These are phyloP conservation scores for Acomys russatus DNA, from an alignment of 2,797 vertebrate species.

Conservation along the genomic window DNA sequence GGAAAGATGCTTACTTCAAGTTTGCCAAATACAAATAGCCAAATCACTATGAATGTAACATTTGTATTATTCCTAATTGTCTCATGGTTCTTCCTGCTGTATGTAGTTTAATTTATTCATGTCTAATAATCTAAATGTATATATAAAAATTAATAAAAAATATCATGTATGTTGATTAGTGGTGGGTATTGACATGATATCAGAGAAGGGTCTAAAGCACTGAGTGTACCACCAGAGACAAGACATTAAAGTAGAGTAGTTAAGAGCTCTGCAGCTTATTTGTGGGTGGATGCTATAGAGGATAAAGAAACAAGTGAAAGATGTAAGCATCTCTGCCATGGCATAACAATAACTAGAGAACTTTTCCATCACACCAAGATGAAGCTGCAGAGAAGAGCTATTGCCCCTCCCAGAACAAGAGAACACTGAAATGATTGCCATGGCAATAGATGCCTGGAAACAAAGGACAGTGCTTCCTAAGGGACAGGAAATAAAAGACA, in stretches of 20 bases:
- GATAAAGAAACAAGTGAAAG: not conserved
- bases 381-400: not conserved
- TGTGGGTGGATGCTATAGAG: not conserved
- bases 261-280: not conserved
- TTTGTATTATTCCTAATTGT: no score
- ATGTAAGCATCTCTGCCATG: no score
- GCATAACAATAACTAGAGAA: not conserved
- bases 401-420: not conserved
- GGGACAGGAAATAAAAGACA: not conserved
- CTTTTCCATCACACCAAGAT: not conserved
- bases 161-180: not conserved
- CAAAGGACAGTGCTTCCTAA: not conserved
- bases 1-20: no score
- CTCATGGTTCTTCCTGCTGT: no score
- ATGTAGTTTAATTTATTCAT: no score
- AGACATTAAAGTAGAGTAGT: not conserved
- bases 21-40: no score
- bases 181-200: not conserved
- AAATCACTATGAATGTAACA: no score
- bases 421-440: not conserved
- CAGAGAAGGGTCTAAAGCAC: not conserved
- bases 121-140: no score
- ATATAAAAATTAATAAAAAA: no score
- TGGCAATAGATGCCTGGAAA: not conserved
- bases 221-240: not conserved